Evolutionary conservation across 2,888 invertebrate species (phyloP).

Genomic region (Gerris lacustris): DNA sequence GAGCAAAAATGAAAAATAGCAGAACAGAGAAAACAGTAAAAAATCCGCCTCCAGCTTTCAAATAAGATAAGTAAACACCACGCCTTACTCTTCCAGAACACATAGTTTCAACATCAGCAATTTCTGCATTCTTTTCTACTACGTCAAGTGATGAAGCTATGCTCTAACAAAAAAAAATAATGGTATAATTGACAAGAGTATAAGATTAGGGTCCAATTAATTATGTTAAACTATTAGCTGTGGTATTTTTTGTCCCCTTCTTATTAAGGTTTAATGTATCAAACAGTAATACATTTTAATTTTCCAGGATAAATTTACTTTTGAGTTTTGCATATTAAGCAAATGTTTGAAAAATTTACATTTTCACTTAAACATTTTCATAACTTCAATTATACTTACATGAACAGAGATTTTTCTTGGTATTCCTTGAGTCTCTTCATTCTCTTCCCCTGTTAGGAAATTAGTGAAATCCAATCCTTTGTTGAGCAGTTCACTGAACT

Average conservation of each 20-base stretch:
- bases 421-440: neutral
- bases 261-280: too few relatives aligned
- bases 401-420: too few relatives aligned
- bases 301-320: too few relatives aligned
- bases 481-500: constrained; percentile 35
- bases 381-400: too few relatives aligned
- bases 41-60: constrained; percentile 57
- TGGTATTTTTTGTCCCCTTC: too few relatives aligned
- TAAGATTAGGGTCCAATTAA: neutral
- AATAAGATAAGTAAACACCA: constrained; percentile 53
- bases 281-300: too few relatives aligned
- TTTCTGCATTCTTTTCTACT: constrained; percentile 21
- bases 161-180: constrained; percentile 24
- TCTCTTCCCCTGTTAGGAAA: neutral
- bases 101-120: constrained; percentile 43
- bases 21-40: constrained; percentile 48
- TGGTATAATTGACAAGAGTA: neutral
- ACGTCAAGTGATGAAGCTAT: constrained; percentile 29
- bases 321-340: too few relatives aligned
- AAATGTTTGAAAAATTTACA: too few relatives aligned
- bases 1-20: constrained; percentile 48
- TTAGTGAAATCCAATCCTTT: constrained; percentile 32
- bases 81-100: constrained; percentile 51
- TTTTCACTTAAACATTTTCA: too few relatives aligned
- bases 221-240: too few relatives aligned